These are phyloP conservation scores for Platichthys stellatus DNA, from an alignment of 2,113 vertebrate species.

Conservation along the genomic window DNA sequence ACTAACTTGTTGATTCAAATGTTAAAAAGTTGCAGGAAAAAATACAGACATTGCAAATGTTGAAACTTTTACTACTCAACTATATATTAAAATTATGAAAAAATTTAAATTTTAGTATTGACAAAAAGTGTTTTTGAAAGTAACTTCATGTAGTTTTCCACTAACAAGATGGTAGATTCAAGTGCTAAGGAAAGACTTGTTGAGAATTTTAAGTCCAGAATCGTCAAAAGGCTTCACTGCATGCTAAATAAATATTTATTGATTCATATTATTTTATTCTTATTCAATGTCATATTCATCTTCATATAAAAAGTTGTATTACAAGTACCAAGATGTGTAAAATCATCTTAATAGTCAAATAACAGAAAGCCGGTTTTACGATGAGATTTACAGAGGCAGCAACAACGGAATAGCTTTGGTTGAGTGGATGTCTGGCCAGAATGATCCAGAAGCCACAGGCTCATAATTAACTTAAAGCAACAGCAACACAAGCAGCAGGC, in stretches of 20 bases:
- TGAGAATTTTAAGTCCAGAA: conserved; percentile 2
- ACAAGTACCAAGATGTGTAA: conserved; percentile 21
- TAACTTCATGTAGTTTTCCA: neutral
- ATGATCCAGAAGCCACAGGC: conserved; percentile 72
- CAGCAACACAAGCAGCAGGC: conserved; percentile 72
- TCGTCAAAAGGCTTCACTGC: conserved; percentile 21
- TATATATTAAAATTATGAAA: neutral
- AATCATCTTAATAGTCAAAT: conserved; percentile 50
- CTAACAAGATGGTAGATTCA: neutral
- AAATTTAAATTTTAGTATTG: neutral
- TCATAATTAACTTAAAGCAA: conserved; percentile 79
- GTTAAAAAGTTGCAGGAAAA: neutral
- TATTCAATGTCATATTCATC: conserved; percentile 20
- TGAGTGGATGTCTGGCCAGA: conserved; percentile 38
- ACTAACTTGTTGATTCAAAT: neutral
- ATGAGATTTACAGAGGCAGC: conserved; percentile 53
- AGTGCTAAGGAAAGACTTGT: neutral
- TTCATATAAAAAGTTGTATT: conserved; percentile 24
- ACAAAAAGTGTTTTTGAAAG: neutral
- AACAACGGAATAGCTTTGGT: conserved; percentile 69
- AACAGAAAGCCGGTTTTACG: conserved; percentile 48
- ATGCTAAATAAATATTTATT: conserved; percentile 18
- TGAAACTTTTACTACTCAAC: neutral
- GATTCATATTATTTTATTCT: neutral
- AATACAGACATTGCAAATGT: neutral